phyloP scores from a whole-genome alignment of 2,888 invertebrate genomes.

The Craniophora ligustri region DNA sequence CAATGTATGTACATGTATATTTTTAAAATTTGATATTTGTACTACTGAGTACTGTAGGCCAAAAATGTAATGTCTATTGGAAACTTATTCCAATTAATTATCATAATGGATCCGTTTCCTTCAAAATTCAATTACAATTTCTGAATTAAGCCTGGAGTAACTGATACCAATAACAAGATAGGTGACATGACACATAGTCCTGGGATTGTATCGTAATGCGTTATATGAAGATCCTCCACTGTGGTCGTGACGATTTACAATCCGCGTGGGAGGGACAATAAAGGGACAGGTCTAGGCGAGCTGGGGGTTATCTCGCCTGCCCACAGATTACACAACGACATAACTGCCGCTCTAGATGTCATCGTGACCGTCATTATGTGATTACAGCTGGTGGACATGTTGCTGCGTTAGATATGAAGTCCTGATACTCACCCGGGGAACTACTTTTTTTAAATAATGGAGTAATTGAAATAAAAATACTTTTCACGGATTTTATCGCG shows the following conservation, averaged over 20 bases:
- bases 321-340: slow-evolving; percentile 46
- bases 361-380: slow-evolving; percentile 18
- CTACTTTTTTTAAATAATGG: background rate
- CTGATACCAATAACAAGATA: background rate
- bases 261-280: slow-evolving; percentile 44
- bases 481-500: too few species aligned
- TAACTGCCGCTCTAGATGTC: slow-evolving; percentile 34
- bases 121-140: too few species aligned
- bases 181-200: too few species aligned
- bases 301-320: slow-evolving; percentile 44
- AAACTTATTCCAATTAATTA: too few species aligned
- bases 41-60: too few species aligned
- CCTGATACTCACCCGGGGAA: too few species aligned
- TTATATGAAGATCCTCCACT: slow-evolving; percentile 2
- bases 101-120: too few species aligned
- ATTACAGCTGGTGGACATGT: background rate
- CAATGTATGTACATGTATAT: too few species aligned
- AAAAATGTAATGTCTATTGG: too few species aligned
- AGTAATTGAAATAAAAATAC: too few species aligned
- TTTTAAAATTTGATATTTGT: too few species aligned
- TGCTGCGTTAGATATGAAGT: background rate
- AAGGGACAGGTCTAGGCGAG: slow-evolving; percentile 35
- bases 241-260: slow-evolving; percentile 6
- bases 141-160: slow-evolving; percentile 2
- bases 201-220: too few species aligned